Base-by-base conservation (phyloP, 2,113 vertebrate genomes). In the Macrotus californicus region DNA sequence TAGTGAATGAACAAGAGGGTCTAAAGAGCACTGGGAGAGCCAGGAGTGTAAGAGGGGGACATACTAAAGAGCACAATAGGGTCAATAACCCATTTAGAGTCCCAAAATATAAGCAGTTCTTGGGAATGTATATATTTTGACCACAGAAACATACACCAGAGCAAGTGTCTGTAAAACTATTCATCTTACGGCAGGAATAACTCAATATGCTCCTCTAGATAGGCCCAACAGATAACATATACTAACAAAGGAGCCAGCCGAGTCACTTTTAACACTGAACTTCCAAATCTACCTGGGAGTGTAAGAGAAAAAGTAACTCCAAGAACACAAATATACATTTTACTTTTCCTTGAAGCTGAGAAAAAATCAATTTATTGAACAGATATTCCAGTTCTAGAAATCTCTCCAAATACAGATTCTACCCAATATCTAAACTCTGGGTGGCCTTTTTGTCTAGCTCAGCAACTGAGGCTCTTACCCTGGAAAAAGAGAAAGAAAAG, bases 301-400 rank as follows among this genome's bases (percentile, higher is more conserved):
- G 73, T 75, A 92, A 34, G 75, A 36, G 14, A 59, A 81, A 92
- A 86, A 31, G 31, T 77, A 22, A 72, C 41, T 66, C 36, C 41
- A 76, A 92, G n/a, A 88, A 96, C 24, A 91, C n/a, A 31, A 72
- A 7, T 29, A 22, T 79, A 87, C 48, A 46, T 81, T 80, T 80
- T 59, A 31, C 41, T 70, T 90, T 89, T 54, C 73, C 22, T 80
- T 81, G n/a, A 36, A 79, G 43, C 24, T 94, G 36, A 61, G 8
- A 8, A 69, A 43, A 94, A 87, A 50, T 48, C 18, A n/a, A 8
- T 59, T 43, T 72, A 66, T 43, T 79, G 85, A 89, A 80, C 41
- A 84, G 52, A 93, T 94, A 96, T 69, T 94, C 54, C 36, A 91
- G 14, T 67, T 81, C 21, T 64, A 92, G 43, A 86, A 89, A 67